Conservation (phyloP, 2,113 vertebrate species). For the Sitta europaea region DNA sequence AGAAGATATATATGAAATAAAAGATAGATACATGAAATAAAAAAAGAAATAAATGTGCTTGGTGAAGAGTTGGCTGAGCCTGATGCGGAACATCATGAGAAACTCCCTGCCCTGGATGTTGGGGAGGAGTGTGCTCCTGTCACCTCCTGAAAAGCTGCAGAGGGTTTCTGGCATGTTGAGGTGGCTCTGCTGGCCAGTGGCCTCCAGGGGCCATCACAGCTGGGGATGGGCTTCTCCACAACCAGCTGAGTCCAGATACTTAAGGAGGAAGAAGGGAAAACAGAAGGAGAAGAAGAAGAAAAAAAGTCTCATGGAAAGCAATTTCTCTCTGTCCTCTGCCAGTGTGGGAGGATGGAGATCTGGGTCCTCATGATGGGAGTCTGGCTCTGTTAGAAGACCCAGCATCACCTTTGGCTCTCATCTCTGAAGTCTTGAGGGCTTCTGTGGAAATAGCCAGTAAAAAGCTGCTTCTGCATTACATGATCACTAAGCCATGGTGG, state of each 20-base stretch:
- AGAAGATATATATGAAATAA: too few species aligned
- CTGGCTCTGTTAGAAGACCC: not conserved
- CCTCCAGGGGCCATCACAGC: not conserved
- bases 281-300: not conserved
- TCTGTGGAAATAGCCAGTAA: not conserved
- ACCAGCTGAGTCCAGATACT: not conserved
- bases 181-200: not conserved
- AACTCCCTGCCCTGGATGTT: not conserved
- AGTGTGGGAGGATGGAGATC: not conserved
- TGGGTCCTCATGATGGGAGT: rapidly evolving
- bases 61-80: not conserved
- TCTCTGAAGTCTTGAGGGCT: not conserved
- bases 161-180: not conserved
- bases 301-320: rapidly evolving
- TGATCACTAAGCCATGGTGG: not conserved
- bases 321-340: not conserved
- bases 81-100: not conserved
- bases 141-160: not conserved
- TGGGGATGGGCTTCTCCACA: not conserved
- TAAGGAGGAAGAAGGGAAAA: too few species aligned
- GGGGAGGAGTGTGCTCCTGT: not conserved
- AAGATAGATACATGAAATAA: too few species aligned
- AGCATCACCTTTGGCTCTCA: not conserved
- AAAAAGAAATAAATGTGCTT: slow-evolving; percentile 5
- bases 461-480: not conserved